These are phyloP conservation scores for Parnassius orleans DNA, from an alignment of 2,888 invertebrate genomes.

Conservation along the genomic window DNA sequence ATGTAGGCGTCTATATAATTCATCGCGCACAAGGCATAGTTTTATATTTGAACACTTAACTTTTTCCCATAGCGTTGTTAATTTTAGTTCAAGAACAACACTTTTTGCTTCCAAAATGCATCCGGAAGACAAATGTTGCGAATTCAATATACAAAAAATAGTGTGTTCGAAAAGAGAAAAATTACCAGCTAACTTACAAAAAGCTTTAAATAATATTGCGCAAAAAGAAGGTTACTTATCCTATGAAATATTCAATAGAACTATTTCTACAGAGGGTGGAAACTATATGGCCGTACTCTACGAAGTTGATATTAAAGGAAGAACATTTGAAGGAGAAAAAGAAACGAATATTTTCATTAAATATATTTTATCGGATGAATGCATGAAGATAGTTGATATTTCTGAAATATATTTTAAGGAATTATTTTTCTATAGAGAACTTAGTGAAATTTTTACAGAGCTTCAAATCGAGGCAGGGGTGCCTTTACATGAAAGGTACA, in stretches of 20 bases:
- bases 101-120: too few species aligned
- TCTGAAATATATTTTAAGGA: slow-evolving; percentile 46
- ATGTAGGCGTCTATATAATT: too few species aligned
- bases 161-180: slow-evolving; percentile 6
- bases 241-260: slow-evolving; percentile 35
- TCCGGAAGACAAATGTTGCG: slow-evolving; percentile 20
- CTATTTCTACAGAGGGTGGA: slow-evolving; percentile 40
- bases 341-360: slow-evolving; percentile 53
- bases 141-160: slow-evolving; percentile 15
- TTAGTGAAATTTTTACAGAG: slow-evolving; percentile 41
- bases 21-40: too few species aligned
- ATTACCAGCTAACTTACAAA: slow-evolving; percentile 17
- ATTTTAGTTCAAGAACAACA: too few species aligned
- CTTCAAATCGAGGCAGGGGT: slow-evolving; percentile 46
- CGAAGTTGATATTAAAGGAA: slow-evolving; percentile 45
- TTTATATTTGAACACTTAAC: too few species aligned
- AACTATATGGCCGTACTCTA: slow-evolving; percentile 48
- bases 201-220: slow-evolving; percentile 34
- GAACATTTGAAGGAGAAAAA: slow-evolving; percentile 33
- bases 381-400: slow-evolving; percentile 43
- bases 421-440: slow-evolving; percentile 47
- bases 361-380: slow-evolving; percentile 38
- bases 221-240: slow-evolving; percentile 36
- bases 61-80: too few species aligned
- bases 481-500: slow-evolving; percentile 41